Base-by-base conservation (phyloP, 2,113 vertebrate genomes). In the Chamaea fasciata region DNA sequence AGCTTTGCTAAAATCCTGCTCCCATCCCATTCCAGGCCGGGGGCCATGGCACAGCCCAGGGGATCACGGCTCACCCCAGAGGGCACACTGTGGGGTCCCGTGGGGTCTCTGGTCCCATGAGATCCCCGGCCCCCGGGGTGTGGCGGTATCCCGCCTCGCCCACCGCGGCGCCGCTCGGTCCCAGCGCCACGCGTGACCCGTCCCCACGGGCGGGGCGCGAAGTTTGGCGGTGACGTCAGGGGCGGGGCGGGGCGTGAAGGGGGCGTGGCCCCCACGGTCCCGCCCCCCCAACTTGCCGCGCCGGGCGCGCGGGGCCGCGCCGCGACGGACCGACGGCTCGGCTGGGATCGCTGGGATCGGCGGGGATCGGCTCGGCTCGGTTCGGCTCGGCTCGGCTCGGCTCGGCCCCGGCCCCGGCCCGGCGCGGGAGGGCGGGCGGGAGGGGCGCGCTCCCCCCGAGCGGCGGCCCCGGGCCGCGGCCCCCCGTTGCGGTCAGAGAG, bases 141-240 rank as follows among this genome's bases (percentile, higher is more conserved):
- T 28, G 28, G 28, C 49, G 10, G 10, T 33, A 33, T 13, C 41
- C 47, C 9, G 7, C 46, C 60, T 50, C 19, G 16, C 80, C 35
- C 55, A 7, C 24, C 24, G n/a, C 62, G 30, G 3, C 11, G 39
- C 19, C 18, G 15, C 6, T 10, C 4, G 5, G 0, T 23, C 18
- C 46, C 59, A 0, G 8, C 2, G 7, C 84, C 77, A 60, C 79
- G 70, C 68, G 35, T 31, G 81, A 15, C 55, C 60, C 35, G 18
- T 7, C 20, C 79, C 63, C 15, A 55, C 73, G 83, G 83, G 91
- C 63, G 83, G 79, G 87, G 83, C 87, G 73, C 83, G 93, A 97
- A 96, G 95, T 96, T 92, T 52, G 77, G 26, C 15, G 49, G 82
- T 94, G 94, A 94, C 90, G 82, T 96, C 70, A 88, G 65, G 27